These are phyloP conservation scores for Ictalurus punctatus DNA, from an alignment of 2,113 vertebrate genomes.

Conservation along the genomic window DNA sequence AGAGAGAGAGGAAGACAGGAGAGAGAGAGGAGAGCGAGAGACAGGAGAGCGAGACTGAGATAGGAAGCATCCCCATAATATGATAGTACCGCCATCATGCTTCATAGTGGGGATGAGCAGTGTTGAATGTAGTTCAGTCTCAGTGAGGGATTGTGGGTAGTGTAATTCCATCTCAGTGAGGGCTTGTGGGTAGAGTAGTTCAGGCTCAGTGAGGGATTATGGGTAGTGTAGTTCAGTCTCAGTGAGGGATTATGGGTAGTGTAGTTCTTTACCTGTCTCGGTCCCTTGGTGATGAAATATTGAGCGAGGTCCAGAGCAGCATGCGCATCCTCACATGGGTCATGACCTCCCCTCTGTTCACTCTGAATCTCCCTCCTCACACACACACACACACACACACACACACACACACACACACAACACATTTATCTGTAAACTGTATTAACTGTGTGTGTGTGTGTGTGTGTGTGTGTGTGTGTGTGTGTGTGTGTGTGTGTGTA, in stretches of 20 bases:
- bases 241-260: conserved; percentile 2
- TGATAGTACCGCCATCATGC: background rate
- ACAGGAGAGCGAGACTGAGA: too few species aligned
- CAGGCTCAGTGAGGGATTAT: background rate
- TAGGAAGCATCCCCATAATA: too few species aligned
- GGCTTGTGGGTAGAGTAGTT: background rate
- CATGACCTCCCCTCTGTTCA: conserved; percentile 73
- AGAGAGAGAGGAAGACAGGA: conserved; percentile 16
- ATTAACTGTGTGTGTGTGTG: background rate
- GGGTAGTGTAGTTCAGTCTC: too few species aligned
- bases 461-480: background rate
- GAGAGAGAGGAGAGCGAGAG: background rate
- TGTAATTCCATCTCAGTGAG: background rate
- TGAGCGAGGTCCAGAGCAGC: conserved; percentile 82
- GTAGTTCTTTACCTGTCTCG: conserved; percentile 73
- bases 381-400: conserved; percentile 19
- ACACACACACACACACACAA: conserved; percentile 20
- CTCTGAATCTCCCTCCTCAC: conserved; percentile 83
- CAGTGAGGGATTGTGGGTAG: background rate
- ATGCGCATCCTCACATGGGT: conserved; percentile 83
- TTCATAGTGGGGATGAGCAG: background rate
- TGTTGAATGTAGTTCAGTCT: background rate
- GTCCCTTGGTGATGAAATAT: conserved; percentile 85
- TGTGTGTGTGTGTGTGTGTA: background rate
- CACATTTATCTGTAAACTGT: background rate